Percentiles rank a stretch among this genome's conserved stretches.
Evolutionary conservation across 1,140 invertebrate genomes (phyloP).

Genomic region (Polypedilum vanderplanki): DNA sequence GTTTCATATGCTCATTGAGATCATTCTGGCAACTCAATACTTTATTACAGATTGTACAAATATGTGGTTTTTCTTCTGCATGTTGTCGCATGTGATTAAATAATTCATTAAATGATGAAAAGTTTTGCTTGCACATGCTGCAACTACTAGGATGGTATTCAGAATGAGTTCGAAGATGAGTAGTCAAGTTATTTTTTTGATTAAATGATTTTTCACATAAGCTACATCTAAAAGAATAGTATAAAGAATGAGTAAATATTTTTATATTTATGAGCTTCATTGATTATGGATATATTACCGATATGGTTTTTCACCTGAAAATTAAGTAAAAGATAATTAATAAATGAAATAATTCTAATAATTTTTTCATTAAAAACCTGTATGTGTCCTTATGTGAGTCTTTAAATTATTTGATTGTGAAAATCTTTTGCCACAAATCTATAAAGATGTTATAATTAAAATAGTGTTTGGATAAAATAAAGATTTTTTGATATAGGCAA

Average conservation of each 20-base stretch:
- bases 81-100: slow-evolving; percentile 45
- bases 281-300: too few relatives aligned
- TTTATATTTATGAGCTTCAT: too few relatives aligned
- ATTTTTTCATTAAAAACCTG: too few relatives aligned
- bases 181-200: slow-evolving; percentile 21
- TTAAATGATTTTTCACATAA: slow-evolving; percentile 1
- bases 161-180: background rate
- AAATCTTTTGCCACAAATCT: slow-evolving; percentile 76
- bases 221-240: background rate
- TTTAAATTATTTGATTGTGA: slow-evolving; percentile 90
- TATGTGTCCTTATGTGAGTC: too few relatives aligned
- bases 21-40: slow-evolving; percentile 36
- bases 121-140: slow-evolving; percentile 43
- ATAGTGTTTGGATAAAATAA: background rate
- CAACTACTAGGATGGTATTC: background rate
- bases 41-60: slow-evolving; percentile 51
- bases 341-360: too few relatives aligned
- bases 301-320: too few relatives aligned
- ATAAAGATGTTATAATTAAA: background rate
- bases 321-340: too few relatives aligned
- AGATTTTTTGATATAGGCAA: background rate
- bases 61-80: slow-evolving; percentile 54
- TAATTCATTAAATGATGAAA: slow-evolving; percentile 47
- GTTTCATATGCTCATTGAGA: slow-evolving; percentile 54
- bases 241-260: too few relatives aligned